Conservation (phyloP, 2,888 invertebrate genomes). For the Tetranychus piercei region DNA sequence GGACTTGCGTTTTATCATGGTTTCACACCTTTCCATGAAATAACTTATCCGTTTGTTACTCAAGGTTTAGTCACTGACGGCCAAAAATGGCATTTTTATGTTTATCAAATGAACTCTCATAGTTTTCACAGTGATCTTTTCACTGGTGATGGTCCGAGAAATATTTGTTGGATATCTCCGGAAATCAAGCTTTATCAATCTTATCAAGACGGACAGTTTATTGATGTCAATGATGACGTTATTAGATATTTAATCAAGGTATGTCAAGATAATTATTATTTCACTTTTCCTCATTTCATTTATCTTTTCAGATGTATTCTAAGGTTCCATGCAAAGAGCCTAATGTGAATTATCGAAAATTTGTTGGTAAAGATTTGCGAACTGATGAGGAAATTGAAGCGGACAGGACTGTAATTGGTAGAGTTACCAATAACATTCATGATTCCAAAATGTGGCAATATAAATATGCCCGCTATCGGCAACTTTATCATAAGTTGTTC, state of each 20-base stretch:
- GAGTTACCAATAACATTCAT: neutral
- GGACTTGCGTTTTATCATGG: slow-evolving; percentile 62
- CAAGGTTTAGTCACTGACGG: slow-evolving; percentile 81
- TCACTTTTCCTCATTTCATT: neutral
- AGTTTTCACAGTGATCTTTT: slow-evolving; percentile 42
- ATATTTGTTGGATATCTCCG: slow-evolving; percentile 58
- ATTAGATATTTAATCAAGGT: slow-evolving; percentile 45
- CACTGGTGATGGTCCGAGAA: slow-evolving; percentile 44
- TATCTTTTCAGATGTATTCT: neutral
- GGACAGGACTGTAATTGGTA: neutral
- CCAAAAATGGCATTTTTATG: slow-evolving; percentile 59
- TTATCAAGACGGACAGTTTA: slow-evolving; percentile 39
- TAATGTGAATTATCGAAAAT: neutral
- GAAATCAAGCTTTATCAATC: slow-evolving; percentile 53
- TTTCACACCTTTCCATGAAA: slow-evolving; percentile 70
- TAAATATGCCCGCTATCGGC: neutral
- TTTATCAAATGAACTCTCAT: slow-evolving; percentile 79
- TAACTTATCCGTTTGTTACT: slow-evolving; percentile 72
- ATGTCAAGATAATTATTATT: neutral
- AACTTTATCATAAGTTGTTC: neutral
- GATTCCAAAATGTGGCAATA: neutral
- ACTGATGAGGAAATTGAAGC: neutral
- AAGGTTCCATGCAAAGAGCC: neutral
- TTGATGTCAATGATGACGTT: slow-evolving; percentile 59
- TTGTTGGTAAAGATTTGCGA: neutral